These are phyloP conservation scores for Tachycineta bicolor DNA, from an alignment of 2,113 vertebrate species.

Conservation along the genomic window DNA sequence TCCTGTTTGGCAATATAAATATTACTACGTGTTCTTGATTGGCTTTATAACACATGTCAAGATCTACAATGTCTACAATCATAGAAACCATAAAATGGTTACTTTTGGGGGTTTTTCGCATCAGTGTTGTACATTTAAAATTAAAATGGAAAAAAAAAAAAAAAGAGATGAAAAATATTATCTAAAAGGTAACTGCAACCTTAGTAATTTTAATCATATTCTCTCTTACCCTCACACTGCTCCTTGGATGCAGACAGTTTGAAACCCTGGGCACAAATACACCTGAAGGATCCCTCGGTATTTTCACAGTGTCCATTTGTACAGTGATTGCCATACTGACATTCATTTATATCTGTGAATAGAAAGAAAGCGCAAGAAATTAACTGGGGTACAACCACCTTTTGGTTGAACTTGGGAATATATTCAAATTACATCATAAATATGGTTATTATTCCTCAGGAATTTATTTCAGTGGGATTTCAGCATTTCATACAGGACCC, in stretches of 20 bases:
- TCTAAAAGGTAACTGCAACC: neutral
- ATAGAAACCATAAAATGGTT: neutral
- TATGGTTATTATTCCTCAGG: neutral
- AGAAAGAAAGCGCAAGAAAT: neutral
- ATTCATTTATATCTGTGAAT: slow-evolving; percentile 90
- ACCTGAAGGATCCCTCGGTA: slow-evolving; percentile 88
- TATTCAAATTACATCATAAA: neutral
- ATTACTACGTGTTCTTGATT: neutral
- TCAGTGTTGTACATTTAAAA: neutral
- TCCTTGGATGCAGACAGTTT: slow-evolving; percentile 78
- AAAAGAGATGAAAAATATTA: neutral
- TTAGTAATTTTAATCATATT: neutral
- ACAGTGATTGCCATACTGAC: slow-evolving; percentile 86
- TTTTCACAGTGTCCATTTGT: slow-evolving; percentile 88
- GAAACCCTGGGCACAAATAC: slow-evolving; percentile 87
- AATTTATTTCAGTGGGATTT: neutral
- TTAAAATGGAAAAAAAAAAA: neutral
- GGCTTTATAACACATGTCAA: neutral
- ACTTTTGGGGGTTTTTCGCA: neutral
- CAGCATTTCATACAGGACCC: neutral
- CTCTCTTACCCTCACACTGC: slow-evolving; percentile 88
- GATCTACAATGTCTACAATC: neutral
- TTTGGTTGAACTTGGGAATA: neutral
- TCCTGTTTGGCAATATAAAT: neutral
- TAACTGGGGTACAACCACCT: neutral